Evolutionary conservation across 2,888 invertebrate species (phyloP), one percentile per base, ranked within the genome.

Genomic region (Pyralis farinalis): DNA sequence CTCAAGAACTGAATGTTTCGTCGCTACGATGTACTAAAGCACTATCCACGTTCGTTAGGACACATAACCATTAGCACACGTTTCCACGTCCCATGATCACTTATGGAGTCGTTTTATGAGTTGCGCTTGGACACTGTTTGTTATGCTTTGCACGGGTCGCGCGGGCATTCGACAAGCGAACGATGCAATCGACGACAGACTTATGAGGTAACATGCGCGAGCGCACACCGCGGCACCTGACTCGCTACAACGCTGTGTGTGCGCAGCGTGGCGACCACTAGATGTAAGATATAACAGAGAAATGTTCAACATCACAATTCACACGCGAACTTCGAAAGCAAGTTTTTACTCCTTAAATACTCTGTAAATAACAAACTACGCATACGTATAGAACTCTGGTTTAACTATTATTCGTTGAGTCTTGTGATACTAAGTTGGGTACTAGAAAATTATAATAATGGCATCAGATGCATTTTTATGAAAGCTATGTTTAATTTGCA

Each of bases 51-150:
- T 62, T 61, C 58, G 58, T 70, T 71, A 68, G 65, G 53, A 56
- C 66, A 71, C 78, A 71, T 66, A 70, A 74, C 67, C 70, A 78
- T 79, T 72, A 78, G 68, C 60, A 59, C 76, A 71, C 73, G 71
- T 67, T 63, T 62, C 58, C 71, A 73, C 80, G 73, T 70, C 59
- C 67, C 65, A 63, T 53, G 16, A 16, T 76, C 76, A 58, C 66
- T 70, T 78, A 84, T 66, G 85, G 84, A 62, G 54, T 55, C 56
- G 70, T 78, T 74, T 71, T 68, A 71, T 75, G 71, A 71, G 63
- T 59, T 59, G 63, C 63, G 67, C 64, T 71, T 61, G 57, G 57
- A 67, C 58, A 68, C 71, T 75, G 61, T 71, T 82, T 79, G 66
- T 66, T 80, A 88, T 86, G 76, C 87, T 59, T 42, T 46, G 51